Evolutionary conservation across 2,797 vertebrate species (phyloP), one percentile per base, ranked within the genome.

Genomic region (Gymnopithys bicolor): DNA sequence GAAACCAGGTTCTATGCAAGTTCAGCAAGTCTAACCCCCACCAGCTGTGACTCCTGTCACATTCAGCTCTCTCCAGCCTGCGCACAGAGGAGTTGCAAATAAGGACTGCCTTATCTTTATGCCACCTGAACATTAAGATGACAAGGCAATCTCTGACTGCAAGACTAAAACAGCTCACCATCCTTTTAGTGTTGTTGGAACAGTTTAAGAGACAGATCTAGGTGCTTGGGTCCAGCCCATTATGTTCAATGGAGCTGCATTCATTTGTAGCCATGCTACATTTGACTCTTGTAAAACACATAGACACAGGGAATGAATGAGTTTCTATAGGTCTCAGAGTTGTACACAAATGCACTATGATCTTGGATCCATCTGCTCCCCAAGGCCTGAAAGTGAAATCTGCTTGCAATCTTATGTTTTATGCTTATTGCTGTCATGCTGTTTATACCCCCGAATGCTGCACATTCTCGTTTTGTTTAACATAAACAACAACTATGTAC

Each of bases 391-490:
- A 90, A 94, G 93, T 92, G 94, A 97, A 97, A 97, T 96, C 96
- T 97, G 96, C 91, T 94, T 96, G 91, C 90, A 94, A 74, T 96
- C 95, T 95, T 89, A 90, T 96, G 95, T 94, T 96, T 96, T 95
- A 97, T 96, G 91, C 93, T 95, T 96, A 96, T 95, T 95, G 95
- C 95, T 95, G 94, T 94, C 95, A 95, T 75, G 94, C 94, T 96
- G 95, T 96, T 97, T 97, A 96, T 96, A 94, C 77, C 95, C 80
- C 71, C 80, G 58, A 96, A 94, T 95, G 94, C 95, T 96, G 95
- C 95, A 94, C 94, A 96, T 93, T 96, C 95, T 96, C 95, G 45
- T 97, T 97, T 95, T 97, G 95, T 97, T 97, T 97, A 96, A 96
- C 93, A 96, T 97, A 97, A 96, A 97, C 96, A 96, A 95, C 95